Percentiles rank a stretch among this genome's conserved stretches.
Conservation (phyloP, 2,888 invertebrate species). For the Dendrolimus houi region DNA sequence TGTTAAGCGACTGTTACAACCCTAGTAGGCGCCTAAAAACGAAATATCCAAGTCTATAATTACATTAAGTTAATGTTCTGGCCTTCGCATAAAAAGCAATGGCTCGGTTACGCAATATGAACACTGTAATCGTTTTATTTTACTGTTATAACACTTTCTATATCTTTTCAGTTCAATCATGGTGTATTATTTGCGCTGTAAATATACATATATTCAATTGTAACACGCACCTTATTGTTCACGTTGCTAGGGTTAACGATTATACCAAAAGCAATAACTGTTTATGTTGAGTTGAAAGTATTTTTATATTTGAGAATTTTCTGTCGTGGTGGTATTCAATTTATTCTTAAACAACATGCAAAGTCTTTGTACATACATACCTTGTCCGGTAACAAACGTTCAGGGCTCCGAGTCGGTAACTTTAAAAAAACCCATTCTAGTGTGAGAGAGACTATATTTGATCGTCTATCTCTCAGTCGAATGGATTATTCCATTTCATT, state of each 20-base stretch:
- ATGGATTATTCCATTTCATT: too few relatives aligned
- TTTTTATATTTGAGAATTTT: too few relatives aligned
- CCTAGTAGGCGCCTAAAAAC: not conserved
- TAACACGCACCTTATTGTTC: slow-evolving; percentile 4
- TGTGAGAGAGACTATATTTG: too few relatives aligned
- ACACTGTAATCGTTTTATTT: slow-evolving; percentile 53
- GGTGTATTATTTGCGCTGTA: slow-evolving; percentile 19
- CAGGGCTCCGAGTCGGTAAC: too few relatives aligned
- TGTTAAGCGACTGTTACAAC: not conserved
- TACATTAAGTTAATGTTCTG: slow-evolving; percentile 45
- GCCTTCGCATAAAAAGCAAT: slow-evolving; percentile 56
- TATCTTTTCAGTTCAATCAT: slow-evolving; percentile 19
- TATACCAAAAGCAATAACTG: not conserved
- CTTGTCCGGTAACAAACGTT: too few relatives aligned
- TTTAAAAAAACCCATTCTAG: too few relatives aligned
- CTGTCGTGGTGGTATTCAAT: too few relatives aligned
- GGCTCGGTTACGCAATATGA: slow-evolving; percentile 43
- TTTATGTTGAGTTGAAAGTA: too few relatives aligned
- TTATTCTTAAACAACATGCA: too few relatives aligned
- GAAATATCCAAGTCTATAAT: slow-evolving; percentile 24
- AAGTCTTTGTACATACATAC: too few relatives aligned
- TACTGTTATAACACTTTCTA: slow-evolving; percentile 48
- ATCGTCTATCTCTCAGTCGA: too few relatives aligned
- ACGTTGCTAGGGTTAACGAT: slow-evolving; percentile 1
- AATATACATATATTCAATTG: slow-evolving; percentile 14